phyloP scores from a whole-genome alignment of 2,888 invertebrate genomes.

The Hyposoter dolosus region DNA sequence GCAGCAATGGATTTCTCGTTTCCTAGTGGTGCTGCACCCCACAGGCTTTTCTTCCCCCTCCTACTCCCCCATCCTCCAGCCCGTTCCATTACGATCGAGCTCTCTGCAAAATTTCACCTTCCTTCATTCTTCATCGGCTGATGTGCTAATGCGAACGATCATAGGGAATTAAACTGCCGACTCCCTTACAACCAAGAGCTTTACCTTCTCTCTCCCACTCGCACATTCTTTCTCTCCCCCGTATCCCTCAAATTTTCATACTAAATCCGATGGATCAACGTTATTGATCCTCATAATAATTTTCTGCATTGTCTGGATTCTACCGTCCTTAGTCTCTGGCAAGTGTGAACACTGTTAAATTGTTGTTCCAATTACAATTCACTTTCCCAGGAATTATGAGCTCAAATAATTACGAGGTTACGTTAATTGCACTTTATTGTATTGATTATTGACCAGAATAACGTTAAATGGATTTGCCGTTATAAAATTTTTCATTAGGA shows the following conservation, averaged over 20 bases:
- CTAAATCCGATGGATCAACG: conserved; percentile 8
- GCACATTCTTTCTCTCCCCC: background rate
- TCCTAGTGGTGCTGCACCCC: conserved; percentile 56
- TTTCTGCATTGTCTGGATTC: conserved; percentile 20
- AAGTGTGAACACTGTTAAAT: conserved; percentile 8
- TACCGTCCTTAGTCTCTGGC: background rate
- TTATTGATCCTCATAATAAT: conserved; percentile 34
- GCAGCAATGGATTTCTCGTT: conserved; percentile 65
- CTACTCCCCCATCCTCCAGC: conserved; percentile 27
- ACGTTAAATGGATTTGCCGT: background rate
- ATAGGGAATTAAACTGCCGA: conserved; percentile 79
- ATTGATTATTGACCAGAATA: background rate
- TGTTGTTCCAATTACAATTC: conserved; percentile 5
- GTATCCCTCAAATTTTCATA: conserved; percentile 42
- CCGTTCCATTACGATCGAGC: conserved; percentile 8
- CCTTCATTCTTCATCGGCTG: conserved; percentile 56
- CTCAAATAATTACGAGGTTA: background rate
- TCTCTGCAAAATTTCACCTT: conserved; percentile 36
- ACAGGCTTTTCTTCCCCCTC: conserved; percentile 67
- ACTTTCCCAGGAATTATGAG: conserved; percentile 3
- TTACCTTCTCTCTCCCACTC: conserved; percentile 32
- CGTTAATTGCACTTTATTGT: background rate
- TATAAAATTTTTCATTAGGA: background rate
- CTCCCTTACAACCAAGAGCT: conserved; percentile 60
- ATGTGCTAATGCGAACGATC: conserved; percentile 75